phyloP scores from a whole-genome alignment of 2,113 vertebrate species.

The Petromus typicus region DNA sequence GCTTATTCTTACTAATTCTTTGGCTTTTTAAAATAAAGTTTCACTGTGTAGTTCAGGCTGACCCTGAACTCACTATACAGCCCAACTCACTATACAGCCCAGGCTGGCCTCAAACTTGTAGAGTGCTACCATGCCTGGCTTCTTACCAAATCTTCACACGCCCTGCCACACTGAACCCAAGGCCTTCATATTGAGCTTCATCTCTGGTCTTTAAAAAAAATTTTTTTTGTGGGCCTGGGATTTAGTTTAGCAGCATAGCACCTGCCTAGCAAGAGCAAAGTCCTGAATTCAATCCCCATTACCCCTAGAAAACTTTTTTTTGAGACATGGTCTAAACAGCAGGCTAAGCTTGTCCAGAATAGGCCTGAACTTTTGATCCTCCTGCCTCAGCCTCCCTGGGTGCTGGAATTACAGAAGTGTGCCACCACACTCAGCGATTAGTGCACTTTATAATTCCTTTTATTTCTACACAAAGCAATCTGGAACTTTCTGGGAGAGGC shows the following conservation, averaged over 20 bases:
- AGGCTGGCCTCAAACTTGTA: not conserved
- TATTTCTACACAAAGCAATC: constrained; percentile 16
- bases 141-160: not conserved
- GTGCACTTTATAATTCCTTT: constrained; percentile 33
- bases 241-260: no score
- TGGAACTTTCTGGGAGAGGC: not conserved
- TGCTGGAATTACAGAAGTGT: not conserved
- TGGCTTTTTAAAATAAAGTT: not conserved
- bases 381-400: not conserved
- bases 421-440: not conserved
- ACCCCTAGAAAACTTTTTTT: no score
- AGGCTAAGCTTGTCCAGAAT: not conserved
- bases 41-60: not conserved
- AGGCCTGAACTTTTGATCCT: not conserved
- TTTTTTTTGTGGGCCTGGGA: no score
- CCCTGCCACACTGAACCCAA: not conserved
- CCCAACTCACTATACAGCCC: no score
- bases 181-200: not conserved
- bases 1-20: not conserved
- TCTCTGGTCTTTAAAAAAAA: not conserved
- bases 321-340: not conserved
- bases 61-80: not conserved
- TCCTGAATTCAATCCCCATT: no score
- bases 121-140: not conserved
- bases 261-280: no score